Evolutionary conservation across 2,113 vertebrate genomes (phyloP).

Genomic region (Periophthalmodon schlosseri): DNA sequence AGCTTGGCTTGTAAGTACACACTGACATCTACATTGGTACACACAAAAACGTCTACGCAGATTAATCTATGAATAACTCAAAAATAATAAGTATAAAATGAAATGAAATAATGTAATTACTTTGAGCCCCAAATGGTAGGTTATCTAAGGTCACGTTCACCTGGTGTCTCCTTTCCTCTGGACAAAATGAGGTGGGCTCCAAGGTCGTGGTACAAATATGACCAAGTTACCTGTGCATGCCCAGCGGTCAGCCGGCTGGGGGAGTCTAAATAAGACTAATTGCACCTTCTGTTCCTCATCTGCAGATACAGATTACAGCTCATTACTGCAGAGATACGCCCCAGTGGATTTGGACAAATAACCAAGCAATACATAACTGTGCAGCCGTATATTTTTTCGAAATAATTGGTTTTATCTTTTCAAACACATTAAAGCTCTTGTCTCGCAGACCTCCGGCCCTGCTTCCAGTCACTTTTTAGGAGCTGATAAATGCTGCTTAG

Average conservation of each 20-base stretch:
- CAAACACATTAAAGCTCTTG: slow-evolving; percentile 12
- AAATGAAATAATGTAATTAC: neutral
- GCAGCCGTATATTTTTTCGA: slow-evolving; percentile 15
- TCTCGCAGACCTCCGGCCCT: slow-evolving; percentile 1
- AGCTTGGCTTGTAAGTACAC: neutral
- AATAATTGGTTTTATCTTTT: slow-evolving; percentile 33
- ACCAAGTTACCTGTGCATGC: slow-evolving; percentile 22
- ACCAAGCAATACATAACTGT: slow-evolving; percentile 30
- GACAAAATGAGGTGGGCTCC: slow-evolving; percentile 15
- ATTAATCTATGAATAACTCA: neutral
- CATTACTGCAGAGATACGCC: slow-evolving; percentile 58
- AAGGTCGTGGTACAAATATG: slow-evolving; percentile 47
- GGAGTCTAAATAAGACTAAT: slow-evolving; percentile 67
- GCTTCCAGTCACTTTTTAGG: slow-evolving; percentile 27
- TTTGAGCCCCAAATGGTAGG: neutral
- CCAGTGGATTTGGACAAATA: slow-evolving; percentile 37
- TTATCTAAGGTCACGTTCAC: neutral
- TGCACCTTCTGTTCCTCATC: slow-evolving; percentile 56
- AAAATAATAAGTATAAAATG: neutral
- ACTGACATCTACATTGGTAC: neutral
- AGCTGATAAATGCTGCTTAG: slow-evolving; percentile 28
- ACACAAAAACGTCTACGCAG: neutral
- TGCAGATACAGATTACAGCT: slow-evolving; percentile 62
- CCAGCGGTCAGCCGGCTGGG: slow-evolving; percentile 18
- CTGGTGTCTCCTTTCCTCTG: neutral